phyloP scores from a whole-genome alignment of 92 coral and sea anemone species.

The Palythoa grandiflora region DNA sequence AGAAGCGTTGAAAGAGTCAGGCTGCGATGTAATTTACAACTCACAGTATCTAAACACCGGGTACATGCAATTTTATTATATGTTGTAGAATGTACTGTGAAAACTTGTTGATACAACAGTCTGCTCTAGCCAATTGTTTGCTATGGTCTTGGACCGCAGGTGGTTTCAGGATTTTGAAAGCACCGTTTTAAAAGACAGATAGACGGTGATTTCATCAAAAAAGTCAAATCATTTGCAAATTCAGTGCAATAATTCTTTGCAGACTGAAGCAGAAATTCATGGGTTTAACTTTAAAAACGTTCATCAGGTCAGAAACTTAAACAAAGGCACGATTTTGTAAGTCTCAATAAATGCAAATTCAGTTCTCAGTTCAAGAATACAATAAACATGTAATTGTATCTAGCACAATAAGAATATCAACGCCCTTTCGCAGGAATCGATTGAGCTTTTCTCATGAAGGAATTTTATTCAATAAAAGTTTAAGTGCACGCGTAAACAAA shows the following conservation, averaged over 20 bases:
- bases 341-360: background rate
- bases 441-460: background rate
- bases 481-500: too few relatives aligned
- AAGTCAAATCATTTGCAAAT: background rate
- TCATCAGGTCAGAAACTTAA: background rate
- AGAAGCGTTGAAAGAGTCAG: background rate
- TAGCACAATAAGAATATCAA: constrained; percentile 16
- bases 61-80: background rate
- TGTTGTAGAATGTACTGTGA: constrained; percentile 21
- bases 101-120: constrained; percentile 28
- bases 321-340: too few relatives aligned
- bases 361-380: constrained; percentile 4
- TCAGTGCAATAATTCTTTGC: background rate
- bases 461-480: background rate
- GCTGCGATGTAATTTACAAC: background rate
- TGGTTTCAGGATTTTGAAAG: background rate
- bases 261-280: background rate
- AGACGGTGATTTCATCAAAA: background rate
- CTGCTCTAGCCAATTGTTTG: constrained; percentile 3
- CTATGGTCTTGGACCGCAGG: background rate
- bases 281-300: too few relatives aligned
- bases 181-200: background rate
- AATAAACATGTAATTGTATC: background rate
- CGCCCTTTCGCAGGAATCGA: constrained; percentile 13
- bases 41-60: background rate